Evolutionary conservation across 2,888 invertebrate genomes (phyloP).

Genomic region (Athetis lepigone): DNA sequence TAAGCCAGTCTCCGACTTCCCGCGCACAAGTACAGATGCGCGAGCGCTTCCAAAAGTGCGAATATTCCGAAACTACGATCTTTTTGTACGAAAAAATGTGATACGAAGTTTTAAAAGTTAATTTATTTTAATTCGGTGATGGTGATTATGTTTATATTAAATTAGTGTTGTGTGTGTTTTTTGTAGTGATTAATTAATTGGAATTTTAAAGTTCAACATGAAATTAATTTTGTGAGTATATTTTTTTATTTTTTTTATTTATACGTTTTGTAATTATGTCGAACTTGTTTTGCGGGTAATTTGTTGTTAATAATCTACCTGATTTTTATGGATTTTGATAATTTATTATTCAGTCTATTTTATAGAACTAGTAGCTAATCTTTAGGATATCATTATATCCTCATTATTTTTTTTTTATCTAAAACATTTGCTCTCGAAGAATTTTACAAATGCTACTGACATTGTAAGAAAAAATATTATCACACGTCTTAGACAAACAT

Average conservation of each 20-base stretch:
- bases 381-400: background rate
- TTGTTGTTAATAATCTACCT: background rate
- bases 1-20: conserved; percentile 59
- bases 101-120: conserved; percentile 29
- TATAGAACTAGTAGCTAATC: background rate
- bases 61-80: conserved; percentile 46
- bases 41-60: conserved; percentile 43
- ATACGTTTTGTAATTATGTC: background rate
- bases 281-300: conserved; percentile 22
- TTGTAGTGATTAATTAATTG: conserved; percentile 20
- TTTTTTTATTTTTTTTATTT: conserved; percentile 12
- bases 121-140: conserved; percentile 44
- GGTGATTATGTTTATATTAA: conserved; percentile 56
- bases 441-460: too few species aligned
- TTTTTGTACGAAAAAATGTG: conserved; percentile 52
- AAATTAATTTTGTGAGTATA: conserved; percentile 67
- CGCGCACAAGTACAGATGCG: conserved; percentile 62
- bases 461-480: background rate
- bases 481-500: background rate
- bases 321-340: background rate
- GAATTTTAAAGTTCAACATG: conserved; percentile 63
- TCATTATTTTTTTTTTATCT: background rate
- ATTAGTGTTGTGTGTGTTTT: conserved; percentile 48
- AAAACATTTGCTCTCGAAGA: background rate
- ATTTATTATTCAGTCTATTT: background rate